Conservation (phyloP, 2,888 invertebrate genomes). For the Theodoxus fluviatilis region DNA sequence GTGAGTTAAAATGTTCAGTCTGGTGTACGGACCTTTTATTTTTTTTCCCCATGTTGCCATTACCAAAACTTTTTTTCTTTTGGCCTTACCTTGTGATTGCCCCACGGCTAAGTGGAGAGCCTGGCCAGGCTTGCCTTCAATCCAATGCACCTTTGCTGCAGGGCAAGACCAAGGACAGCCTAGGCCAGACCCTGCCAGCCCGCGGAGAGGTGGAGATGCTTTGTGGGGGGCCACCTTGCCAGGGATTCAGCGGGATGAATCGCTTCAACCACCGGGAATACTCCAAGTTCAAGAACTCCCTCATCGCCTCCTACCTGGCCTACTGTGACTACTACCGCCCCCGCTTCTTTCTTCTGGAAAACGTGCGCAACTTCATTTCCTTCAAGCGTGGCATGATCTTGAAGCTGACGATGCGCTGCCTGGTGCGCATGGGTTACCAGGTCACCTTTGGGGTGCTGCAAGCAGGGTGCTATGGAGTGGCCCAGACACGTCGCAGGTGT, state of each 20-base stretch:
- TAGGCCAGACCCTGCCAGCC: conserved; percentile 70
- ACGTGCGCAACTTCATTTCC: conserved; percentile 84
- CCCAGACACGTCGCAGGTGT: conserved; percentile 79
- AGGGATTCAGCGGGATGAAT: conserved; percentile 90
- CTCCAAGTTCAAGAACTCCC: conserved; percentile 84
- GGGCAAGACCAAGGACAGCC: conserved; percentile 61
- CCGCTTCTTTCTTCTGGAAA: conserved; percentile 82
- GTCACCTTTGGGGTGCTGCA: conserved; percentile 86
- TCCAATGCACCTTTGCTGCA: conserved; percentile 33
- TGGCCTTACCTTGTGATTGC: background rate
- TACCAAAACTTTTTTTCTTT: background rate
- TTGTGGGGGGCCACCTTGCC: conserved; percentile 88
- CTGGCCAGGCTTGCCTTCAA: no score
- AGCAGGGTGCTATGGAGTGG: conserved; percentile 85
- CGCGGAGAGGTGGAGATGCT: conserved; percentile 81
- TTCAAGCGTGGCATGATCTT: conserved; percentile 83
- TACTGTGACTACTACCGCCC: conserved; percentile 87
- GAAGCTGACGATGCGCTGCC: conserved; percentile 78
- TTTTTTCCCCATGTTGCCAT: no score
- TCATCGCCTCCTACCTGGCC: conserved; percentile 81
- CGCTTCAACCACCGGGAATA: conserved; percentile 84
- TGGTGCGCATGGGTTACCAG: conserved; percentile 85
- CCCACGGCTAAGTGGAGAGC: no score
- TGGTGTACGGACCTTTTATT: no score
- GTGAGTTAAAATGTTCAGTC: no score